Conservation (phyloP, 2,113 vertebrate species). For the Eudorcas thomsonii region DNA sequence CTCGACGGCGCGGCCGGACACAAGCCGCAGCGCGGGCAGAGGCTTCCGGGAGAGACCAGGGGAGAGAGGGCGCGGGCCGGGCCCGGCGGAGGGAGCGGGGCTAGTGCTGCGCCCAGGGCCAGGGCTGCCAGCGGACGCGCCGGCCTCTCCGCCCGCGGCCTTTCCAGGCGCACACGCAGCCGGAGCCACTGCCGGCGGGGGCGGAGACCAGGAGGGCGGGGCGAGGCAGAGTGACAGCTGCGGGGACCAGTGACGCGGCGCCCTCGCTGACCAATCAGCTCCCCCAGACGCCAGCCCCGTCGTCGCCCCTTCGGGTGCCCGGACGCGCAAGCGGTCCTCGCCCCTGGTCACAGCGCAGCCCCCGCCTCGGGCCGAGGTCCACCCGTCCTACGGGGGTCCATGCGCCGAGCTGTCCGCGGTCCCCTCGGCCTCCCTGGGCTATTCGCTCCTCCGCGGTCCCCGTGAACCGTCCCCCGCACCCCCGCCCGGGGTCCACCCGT, state of each 20-base stretch:
- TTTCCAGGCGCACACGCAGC: not conserved
- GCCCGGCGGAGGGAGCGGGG: not conserved
- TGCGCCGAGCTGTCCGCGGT: not conserved
- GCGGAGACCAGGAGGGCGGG: not conserved
- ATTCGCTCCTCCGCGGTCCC: not conserved
- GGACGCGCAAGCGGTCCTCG: rapidly evolving
- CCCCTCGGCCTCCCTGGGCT: not conserved
- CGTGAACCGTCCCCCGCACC: not conserved
- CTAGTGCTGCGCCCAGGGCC: rapidly evolving
- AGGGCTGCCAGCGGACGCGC: not conserved
- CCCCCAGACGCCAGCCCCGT: not conserved
- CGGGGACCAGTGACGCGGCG: not conserved
- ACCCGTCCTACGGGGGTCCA: too few species aligned
- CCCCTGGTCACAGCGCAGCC: not conserved
- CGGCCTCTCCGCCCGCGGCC: not conserved
- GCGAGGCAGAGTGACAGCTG: not conserved
- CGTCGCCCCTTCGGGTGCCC: not conserved
- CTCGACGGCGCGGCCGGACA: not conserved
- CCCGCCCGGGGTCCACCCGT: not conserved
- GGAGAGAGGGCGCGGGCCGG: not conserved
- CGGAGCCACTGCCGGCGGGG: rapidly evolving
- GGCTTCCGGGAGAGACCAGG: not conserved
- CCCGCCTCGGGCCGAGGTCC: not conserved
- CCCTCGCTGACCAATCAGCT: not conserved
- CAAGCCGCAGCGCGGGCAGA: not conserved